Evolutionary conservation across 2,888 invertebrate genomes (phyloP).

Genomic region (Eugnorisma glareosa): DNA sequence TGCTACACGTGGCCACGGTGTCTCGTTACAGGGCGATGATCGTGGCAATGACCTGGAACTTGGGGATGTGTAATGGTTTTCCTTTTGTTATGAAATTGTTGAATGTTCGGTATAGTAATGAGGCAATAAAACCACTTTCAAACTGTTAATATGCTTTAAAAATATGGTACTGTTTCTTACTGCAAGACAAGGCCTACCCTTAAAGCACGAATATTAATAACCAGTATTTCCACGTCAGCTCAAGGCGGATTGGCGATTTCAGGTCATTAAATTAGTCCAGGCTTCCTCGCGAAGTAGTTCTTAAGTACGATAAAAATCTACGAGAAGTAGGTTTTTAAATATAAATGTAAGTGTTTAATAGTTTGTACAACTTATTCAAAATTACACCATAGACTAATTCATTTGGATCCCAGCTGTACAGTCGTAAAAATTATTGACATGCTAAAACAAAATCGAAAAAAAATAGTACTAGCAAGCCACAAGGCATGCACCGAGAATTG

Average conservation of each 20-base stretch:
- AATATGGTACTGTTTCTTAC: neutral
- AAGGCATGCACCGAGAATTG: conserved; percentile 38
- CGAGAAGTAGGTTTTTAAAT: neutral
- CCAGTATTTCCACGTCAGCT: neutral
- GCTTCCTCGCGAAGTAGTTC: neutral
- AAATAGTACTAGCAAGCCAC: conserved; percentile 24
- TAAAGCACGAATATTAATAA: neutral
- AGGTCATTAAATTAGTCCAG: neutral
- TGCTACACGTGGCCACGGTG: conserved; percentile 8
- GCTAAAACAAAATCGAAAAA: conserved; percentile 11
- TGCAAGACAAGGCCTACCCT: neutral
- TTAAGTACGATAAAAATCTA: neutral
- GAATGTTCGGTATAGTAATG: neutral
- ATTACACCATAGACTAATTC: neutral
- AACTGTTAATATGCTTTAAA: neutral
- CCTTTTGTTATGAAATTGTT: neutral
- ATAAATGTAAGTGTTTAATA: neutral
- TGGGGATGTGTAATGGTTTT: neutral
- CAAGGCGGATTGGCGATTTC: neutral
- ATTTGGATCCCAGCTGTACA: neutral
- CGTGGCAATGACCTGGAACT: conserved; percentile 34
- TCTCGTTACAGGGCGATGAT: conserved; percentile 23
- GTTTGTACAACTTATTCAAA: neutral
- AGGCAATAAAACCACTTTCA: neutral
- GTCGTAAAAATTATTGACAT: neutral